Evolutionary conservation across 2,888 invertebrate species (phyloP).

Genomic region (Catonia carolina): DNA sequence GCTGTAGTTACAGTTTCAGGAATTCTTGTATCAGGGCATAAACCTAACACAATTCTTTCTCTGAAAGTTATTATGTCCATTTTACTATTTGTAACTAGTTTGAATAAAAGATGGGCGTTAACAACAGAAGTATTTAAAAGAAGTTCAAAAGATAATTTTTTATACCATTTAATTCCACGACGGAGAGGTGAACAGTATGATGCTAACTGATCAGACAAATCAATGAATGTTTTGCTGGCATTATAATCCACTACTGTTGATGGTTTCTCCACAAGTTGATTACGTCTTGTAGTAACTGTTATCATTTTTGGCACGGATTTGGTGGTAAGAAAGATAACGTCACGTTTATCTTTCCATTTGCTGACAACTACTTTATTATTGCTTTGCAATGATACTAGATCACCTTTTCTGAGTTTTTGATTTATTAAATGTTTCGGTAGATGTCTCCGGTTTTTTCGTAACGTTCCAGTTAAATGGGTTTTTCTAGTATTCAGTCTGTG

Average conservation of each 20-base stretch:
- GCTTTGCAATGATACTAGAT: neutral
- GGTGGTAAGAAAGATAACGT: constrained; percentile 9
- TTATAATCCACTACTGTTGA: constrained; percentile 4
- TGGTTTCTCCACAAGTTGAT: constrained; percentile 2
- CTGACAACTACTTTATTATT: constrained; percentile 1
- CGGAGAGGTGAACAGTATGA: neutral
- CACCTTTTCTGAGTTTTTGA: neutral
- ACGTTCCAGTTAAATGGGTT: neutral
- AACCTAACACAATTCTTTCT: constrained; percentile 1
- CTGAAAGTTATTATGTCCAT: constrained; percentile 4
- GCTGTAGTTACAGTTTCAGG: neutral
- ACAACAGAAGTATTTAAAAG: constrained; percentile 9
- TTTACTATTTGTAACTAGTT: neutral
- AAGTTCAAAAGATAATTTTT: constrained; percentile 2
- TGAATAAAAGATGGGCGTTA: constrained; percentile 1
- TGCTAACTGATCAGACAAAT: constrained; percentile 9
- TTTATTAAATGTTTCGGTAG: neutral
- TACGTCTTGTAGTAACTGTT: neutral
- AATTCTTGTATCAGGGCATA: neutral
- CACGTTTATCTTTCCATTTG: constrained; percentile 9
- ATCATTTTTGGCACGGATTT: neutral
- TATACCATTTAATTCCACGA: constrained; percentile 7
- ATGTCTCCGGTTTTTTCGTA: neutral
- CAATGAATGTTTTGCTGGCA: no score
- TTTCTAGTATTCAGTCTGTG: neutral